These are phyloP conservation scores for Oncorhynchus tshawytscha DNA, from an alignment of 2,113 vertebrate genomes.

Conservation along the genomic window DNA sequence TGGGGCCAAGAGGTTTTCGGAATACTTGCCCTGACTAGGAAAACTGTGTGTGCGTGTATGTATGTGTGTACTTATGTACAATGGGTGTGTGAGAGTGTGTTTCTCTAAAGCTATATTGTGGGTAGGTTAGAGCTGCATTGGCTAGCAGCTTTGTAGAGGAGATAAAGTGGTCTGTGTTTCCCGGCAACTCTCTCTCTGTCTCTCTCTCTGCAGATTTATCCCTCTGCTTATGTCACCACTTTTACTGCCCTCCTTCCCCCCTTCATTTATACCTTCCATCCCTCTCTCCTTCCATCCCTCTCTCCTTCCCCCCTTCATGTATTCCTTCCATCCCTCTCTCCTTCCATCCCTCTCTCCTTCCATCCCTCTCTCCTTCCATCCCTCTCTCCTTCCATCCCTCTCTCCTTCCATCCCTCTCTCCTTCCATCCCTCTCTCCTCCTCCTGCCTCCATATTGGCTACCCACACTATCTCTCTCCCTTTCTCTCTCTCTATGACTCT, in stretches of 20 bases:
- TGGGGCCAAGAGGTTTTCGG: no score
- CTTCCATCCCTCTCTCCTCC: constrained; percentile 7
- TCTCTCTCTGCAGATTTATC: constrained; percentile 62
- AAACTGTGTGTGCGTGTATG: not conserved
- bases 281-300: not conserved
- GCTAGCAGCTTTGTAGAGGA: constrained; percentile 43
- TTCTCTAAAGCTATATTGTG: constrained; percentile 8
- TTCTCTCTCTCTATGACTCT: not conserved
- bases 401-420: no score
- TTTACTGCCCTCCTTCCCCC: constrained; percentile 63
- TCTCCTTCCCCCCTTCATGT: constrained; percentile 3
- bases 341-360: constrained; percentile 3
- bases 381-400: no score
- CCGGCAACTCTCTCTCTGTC: constrained; percentile 34
- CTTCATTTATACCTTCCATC: no score
- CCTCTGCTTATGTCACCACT: constrained; percentile 59
- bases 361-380: no score
- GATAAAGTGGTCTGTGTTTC: constrained; percentile 62
- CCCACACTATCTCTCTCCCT: not conserved
- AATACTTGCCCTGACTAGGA: no score
- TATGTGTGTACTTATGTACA: not conserved
- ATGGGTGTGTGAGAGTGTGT: not conserved
- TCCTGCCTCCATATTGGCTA: not conserved
- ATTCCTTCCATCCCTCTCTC: not conserved
- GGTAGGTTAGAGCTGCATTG: constrained; percentile 35